Percentiles rank a stretch among this genome's conserved stretches.
phyloP scores from a whole-genome alignment of 2,888 invertebrate species.

The Ernsta delagoae region DNA sequence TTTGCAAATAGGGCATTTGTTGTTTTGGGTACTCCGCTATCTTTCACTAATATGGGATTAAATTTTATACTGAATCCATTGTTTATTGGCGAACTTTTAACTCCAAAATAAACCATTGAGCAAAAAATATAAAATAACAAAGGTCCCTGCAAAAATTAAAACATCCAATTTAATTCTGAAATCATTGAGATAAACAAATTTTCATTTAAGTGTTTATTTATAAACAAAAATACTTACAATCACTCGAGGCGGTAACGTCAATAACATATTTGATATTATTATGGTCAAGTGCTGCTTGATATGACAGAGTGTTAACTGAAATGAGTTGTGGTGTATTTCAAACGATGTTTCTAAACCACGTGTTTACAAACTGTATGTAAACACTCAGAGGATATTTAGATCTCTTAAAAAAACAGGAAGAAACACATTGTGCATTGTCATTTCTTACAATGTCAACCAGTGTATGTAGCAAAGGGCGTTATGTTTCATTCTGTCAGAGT shows the following conservation, averaged over 20 bases:
- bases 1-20: constrained; percentile 57
- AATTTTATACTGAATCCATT: constrained; percentile 63
- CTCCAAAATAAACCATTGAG: background rate
- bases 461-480: no score
- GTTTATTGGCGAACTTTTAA: constrained; percentile 56
- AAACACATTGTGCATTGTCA: no score
- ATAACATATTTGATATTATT: background rate
- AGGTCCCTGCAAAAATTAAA: no score
- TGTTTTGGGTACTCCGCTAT: constrained; percentile 50
- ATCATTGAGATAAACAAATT: no score
- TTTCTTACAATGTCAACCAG: no score
- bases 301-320: background rate
- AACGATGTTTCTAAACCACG: background rate
- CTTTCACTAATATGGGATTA: constrained; percentile 54
- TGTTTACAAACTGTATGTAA: no score
- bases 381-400: no score
- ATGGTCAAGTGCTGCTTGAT: background rate
- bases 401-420: no score
- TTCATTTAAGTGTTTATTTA: background rate
- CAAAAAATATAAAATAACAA: no score
- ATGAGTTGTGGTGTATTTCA: background rate
- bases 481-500: no score
- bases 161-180: no score
- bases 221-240: background rate
- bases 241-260: background rate